phyloP scores from a whole-genome alignment of 2,797 vertebrate species.

The Geotrypetes seraphini region DNA sequence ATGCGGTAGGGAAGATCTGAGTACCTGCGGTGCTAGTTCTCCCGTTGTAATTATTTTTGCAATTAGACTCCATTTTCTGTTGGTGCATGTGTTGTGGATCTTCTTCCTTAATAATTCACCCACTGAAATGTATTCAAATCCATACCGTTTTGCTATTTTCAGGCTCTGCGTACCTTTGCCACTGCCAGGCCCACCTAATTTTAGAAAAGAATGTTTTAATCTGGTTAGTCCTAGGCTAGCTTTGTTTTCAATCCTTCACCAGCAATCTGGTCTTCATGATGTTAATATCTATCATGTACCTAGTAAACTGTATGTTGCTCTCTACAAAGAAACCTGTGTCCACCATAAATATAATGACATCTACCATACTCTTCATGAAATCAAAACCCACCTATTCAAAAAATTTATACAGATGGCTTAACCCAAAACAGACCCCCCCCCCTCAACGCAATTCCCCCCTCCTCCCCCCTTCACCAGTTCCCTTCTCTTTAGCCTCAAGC shows the following conservation, averaged over 20 bases:
- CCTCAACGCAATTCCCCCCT: too few species aligned
- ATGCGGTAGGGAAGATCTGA: neutral
- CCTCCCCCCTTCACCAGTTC: too few species aligned
- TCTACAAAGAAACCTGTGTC: too few species aligned
- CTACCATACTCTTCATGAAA: too few species aligned
- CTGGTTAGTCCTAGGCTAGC: neutral
- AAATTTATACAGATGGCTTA: too few species aligned
- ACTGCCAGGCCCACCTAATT: constrained; percentile 86
- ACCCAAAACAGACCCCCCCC: too few species aligned
- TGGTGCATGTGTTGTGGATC: constrained; percentile 95
- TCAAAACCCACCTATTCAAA: too few species aligned
- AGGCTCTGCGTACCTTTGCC: constrained; percentile 95
- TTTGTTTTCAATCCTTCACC: neutral
- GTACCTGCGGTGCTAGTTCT: constrained; percentile 94
- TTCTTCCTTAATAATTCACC: constrained; percentile 91
- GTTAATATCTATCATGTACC: too few species aligned
- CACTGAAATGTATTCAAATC: constrained; percentile 92
- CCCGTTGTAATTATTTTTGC: constrained; percentile 97
- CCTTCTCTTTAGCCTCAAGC: too few species aligned
- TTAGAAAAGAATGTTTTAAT: constrained; percentile 8
- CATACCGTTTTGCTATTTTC: constrained; percentile 91
- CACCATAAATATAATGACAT: too few species aligned
- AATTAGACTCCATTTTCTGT: constrained; percentile 95
- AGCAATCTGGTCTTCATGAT: too few species aligned
- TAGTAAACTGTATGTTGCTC: too few species aligned